phyloP scores from a whole-genome alignment of 2,888 invertebrate species.

The Xestia c-nigrum region DNA sequence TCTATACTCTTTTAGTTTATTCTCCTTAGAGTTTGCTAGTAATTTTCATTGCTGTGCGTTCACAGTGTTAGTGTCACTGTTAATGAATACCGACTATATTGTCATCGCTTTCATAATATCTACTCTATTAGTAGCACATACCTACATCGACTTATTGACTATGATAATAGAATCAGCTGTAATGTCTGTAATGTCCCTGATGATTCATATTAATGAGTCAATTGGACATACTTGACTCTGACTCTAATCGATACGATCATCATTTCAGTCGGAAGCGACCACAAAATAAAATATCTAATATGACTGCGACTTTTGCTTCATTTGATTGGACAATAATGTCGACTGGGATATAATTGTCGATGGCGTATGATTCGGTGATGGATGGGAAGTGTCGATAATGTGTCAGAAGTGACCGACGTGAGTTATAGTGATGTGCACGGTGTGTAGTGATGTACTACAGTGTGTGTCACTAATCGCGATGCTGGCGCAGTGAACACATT shows the following conservation, averaged over 20 bases:
- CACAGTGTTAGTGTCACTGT: neutral
- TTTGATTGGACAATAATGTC: slow-evolving; percentile 24
- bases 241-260: slow-evolving; percentile 13
- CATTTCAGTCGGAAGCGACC: slow-evolving; percentile 6
- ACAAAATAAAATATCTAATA: slow-evolving; percentile 15
- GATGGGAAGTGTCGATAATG: slow-evolving; percentile 44
- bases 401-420: slow-evolving; percentile 42
- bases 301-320: slow-evolving; percentile 2
- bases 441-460: slow-evolving; percentile 24
- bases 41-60: neutral
- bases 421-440: slow-evolving; percentile 31
- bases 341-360: slow-evolving; percentile 18
- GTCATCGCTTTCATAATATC: neutral
- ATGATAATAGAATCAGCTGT: slow-evolving; percentile 3
- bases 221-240: slow-evolving; percentile 15
- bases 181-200: neutral
- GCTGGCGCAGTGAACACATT: neutral
- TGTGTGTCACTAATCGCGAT: slow-evolving; percentile 35
- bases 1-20: neutral
- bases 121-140: neutral
- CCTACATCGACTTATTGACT: neutral
- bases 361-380: slow-evolving; percentile 48
- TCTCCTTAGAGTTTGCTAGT: neutral
- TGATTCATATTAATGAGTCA: slow-evolving; percentile 8
- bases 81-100: neutral